Conservation (phyloP, 2,113 vertebrate genomes). For the Cynopterus brachyotis region DNA sequence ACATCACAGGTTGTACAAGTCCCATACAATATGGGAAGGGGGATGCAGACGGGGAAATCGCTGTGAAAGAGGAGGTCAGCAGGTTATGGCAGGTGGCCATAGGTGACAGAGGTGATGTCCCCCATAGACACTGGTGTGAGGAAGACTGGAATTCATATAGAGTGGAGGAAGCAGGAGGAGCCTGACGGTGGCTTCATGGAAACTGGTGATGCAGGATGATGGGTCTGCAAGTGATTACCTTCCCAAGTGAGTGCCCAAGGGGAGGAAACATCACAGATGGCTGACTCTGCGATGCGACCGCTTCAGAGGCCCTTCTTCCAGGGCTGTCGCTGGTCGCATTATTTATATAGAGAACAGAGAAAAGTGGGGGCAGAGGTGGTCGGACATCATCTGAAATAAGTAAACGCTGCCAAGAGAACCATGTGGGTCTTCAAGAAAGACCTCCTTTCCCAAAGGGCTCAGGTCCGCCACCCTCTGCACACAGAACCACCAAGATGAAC, state of each 20-base stretch:
- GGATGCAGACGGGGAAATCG: neutral
- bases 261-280: neutral
- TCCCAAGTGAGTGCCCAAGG: neutral
- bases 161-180: neutral
- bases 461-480: no score
- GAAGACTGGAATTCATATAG: neutral
- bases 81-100: neutral
- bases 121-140: neutral
- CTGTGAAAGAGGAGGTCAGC: neutral
- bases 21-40: accelerated
- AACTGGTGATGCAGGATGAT: neutral
- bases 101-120: neutral
- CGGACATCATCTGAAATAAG: neutral
- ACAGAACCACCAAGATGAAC: neutral
- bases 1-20: neutral
- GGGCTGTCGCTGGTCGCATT: neutral
- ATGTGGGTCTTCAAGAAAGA: neutral
- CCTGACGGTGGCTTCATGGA: neutral
- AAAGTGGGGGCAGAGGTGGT: accelerated
- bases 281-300: accelerated
- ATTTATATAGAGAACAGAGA: neutral
- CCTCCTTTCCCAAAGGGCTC: neutral
- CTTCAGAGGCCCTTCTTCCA: neutral
- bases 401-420: neutral
- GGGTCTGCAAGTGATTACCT: neutral